Evolutionary conservation across 2,888 invertebrate species (phyloP), one percentile per base, ranked within the genome.

Genomic region (Drosophila robusta): DNA sequence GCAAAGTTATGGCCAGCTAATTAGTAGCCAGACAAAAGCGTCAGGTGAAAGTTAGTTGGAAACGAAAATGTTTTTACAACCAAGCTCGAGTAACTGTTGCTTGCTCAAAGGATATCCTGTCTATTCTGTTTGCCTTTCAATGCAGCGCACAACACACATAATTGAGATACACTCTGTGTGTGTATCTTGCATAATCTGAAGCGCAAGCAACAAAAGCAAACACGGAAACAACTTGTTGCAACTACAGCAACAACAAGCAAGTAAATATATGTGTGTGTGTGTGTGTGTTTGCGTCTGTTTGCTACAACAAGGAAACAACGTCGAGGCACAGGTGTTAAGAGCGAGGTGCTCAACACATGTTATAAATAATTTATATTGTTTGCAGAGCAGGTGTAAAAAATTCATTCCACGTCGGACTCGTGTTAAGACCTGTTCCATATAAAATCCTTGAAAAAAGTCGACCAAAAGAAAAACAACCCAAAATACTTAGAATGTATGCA

Each of bases 141-240:
- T 80, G 56, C 66, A 68, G 44, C 39, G n/a, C 26, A 26, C 29
- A 11, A 29, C n/a, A 12, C 18, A 36, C 22, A 51, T 46, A 46
- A 51, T 67, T 67, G 41, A 14, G 41, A 47, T 24, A 41, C 45
- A 57, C 32, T 52, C 36, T 26, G 39, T 56, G 46, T 72, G 38
- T 72, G 38, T 71, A 52, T 45, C 56, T 65, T 80, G 75, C 72
- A 87, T 81, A 81, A 87, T 82, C 73, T 36, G 67, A 38, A 69
- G 46, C 55, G 46, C 61, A 70, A 49, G 63, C 67, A 58, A 61
- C 71, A 80, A 84, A 49, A 62, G 66, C 86, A 86, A 86, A 82
- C 86, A 85, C 73, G 82, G 86, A 87, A 78, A 85, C 88, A 81
- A 82, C 88, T 82, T 82, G 88, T 87, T 87, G 82, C 82, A 82